Evolutionary conservation across 1,140 invertebrate species (phyloP), one percentile per base, ranked within the genome.

Genomic region (Ganaspis sp.): DNA sequence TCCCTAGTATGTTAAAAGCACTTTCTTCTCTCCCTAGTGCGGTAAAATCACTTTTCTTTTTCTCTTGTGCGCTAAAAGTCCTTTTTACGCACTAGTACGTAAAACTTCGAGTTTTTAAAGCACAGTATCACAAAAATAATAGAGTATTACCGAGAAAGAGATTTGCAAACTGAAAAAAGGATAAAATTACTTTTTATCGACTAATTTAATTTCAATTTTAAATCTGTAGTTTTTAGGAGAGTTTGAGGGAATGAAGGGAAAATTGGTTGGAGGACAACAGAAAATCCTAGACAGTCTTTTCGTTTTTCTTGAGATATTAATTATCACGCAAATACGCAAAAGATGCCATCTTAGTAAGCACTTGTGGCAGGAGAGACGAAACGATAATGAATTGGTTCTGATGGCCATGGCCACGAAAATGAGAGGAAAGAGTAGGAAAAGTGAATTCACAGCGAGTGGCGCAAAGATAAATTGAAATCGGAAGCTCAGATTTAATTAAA

Each of bases 401-500:
- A 75, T 77, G 77, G 40, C 73, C 73, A 72, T 71, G 64, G 40
- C 69, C 42, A 53, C 58, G 75, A 70, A 21, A 78, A 81, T 78
- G 77, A 81, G 74, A 70, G 42, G 42, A 54, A 81, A 79, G 76
- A 75, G 72, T 64, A 23, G 12, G 81, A 84, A 76, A 81, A 77
- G 85, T 80, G 9, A 71, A 78, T 79, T 49, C 74, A 80, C 69
- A 74, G 78, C 77, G 80, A 64, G 82, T 73, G 72, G 73, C 73
- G 74, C 83, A 85, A 85, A 87, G 85, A 86, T 86, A 87, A 88
- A 88, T 88, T 88, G 85, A 84, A 87, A 88, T 87, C 86, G 82
- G 83, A 86, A 84, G 84, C 82, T 81, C 58, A 81, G 81, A 86
- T 87, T 88, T 88, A 88, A 88, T 88, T 88, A 86, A 88, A 88